Conservation (phyloP, 2,797 vertebrate genomes). For the Alectoris magna region DNA sequence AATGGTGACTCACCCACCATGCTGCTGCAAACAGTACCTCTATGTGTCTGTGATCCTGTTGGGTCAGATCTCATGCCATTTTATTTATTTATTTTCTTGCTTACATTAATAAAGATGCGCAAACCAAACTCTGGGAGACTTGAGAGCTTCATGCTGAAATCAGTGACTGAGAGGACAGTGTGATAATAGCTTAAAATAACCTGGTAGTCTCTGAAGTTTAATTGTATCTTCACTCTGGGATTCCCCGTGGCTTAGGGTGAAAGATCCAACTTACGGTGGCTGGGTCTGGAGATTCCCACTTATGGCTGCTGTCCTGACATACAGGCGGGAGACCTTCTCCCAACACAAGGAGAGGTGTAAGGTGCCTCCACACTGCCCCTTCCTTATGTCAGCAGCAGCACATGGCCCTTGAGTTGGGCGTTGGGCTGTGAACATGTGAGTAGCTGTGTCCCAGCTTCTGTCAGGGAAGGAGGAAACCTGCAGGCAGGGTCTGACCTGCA, state of each 20-base stretch:
- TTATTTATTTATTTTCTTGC: not conserved
- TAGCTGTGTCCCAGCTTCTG: not conserved
- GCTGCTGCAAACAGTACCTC: slow-evolving; percentile 29
- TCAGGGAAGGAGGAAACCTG: not conserved
- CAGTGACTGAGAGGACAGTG: not conserved
- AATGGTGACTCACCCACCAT: too few relatives aligned
- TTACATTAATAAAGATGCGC: not conserved
- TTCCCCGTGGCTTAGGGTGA: not conserved
- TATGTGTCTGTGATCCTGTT: not conserved
- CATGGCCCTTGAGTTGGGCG: rapidly evolving
- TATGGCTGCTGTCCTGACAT: not conserved
- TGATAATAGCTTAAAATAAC: not conserved
- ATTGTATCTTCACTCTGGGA: not conserved
- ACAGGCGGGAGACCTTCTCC: not conserved
- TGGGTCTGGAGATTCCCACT: not conserved
- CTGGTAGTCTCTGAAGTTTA: not conserved
- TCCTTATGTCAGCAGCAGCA: not conserved
- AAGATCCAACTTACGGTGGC: rapidly evolving
- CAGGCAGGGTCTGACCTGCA: not conserved
- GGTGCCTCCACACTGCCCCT: not conserved
- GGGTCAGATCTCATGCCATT: not conserved
- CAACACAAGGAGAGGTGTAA: not conserved
- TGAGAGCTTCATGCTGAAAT: not conserved
- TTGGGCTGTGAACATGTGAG: not conserved
- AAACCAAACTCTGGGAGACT: not conserved